A percentile compares a stretch with the other conserved stretches of the same genome.
Conservation (phyloP, 2,797 vertebrate species). For the Gallirallus australis region DNA sequence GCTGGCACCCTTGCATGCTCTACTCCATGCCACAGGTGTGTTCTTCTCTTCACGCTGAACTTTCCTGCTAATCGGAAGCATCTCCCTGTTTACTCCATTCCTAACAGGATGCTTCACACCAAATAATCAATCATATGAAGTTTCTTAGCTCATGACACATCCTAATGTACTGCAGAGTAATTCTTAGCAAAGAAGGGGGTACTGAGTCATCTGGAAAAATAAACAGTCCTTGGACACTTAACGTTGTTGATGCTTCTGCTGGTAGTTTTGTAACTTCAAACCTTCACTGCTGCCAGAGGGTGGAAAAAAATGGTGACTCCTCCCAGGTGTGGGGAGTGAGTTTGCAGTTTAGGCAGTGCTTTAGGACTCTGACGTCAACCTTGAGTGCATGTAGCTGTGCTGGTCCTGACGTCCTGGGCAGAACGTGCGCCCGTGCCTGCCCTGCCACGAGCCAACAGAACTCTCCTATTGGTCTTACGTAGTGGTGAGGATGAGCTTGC, state of each 20-base stretch:
- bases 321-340: neutral
- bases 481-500: neutral
- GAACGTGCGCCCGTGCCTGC: neutral
- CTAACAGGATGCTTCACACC: slow-evolving; percentile 37
- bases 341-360: neutral
- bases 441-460: neutral
- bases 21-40: neutral
- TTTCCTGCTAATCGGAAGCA: neutral
- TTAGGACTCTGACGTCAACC: neutral
- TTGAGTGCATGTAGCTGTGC: neutral
- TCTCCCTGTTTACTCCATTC: slow-evolving; percentile 32
- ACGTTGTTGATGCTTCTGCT: neutral
- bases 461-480: fast-evolving
- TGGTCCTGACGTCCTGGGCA: neutral
- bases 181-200: neutral
- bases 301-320: neutral
- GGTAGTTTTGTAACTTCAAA: slow-evolving; percentile 25
- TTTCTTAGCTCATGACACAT: slow-evolving; percentile 53
- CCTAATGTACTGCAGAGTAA: neutral
- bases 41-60: slow-evolving; percentile 18
- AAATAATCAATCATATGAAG: neutral
- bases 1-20: neutral
- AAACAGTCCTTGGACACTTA: slow-evolving; percentile 46
- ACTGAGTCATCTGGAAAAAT: slow-evolving; percentile 65
- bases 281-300: slow-evolving; percentile 20